Evolutionary conservation across 1,140 invertebrate species (phyloP), one percentile per base, ranked within the genome.

Genomic region (Medauroidea extradentata): DNA sequence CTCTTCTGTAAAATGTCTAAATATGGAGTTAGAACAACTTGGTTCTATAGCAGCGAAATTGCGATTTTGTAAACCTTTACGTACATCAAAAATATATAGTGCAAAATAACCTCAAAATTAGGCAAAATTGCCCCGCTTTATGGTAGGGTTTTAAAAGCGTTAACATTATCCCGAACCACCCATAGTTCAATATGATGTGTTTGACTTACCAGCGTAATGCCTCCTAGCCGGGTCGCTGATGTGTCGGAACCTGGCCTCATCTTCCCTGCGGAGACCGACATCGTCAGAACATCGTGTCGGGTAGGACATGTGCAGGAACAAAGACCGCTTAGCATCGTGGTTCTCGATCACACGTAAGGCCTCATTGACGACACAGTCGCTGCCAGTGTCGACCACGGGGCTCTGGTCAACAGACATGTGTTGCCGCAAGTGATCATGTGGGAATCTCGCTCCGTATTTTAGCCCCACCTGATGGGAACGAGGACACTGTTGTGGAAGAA

Each of bases 291-390:
- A 92, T 0, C 87, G 85, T 0, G 92, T 91, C 42, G 90, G 79
- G 70, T 94, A 90, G 0, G 85, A 81, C 24, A 96, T 61, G 62
- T 90, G 85, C 14, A 96, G 71, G 67, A 94, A 94, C 54, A 95
- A 70, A 0, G 91, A 89, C 18, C 77, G 63, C n/a, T 60, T 64
- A 8, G 59, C 63, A 39, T 87, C 70, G 63, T 93, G 89, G 1
- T 78, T 67, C 9, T 80, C 69, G 27, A 94, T 91, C 0, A 91
- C 67, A 43, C 77, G 63, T n/a, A 85, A 74, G 0, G 90, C 84
- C 73, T 89, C 84, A 5, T 84, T 70, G 0, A 90, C 90, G 53
- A 93, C 84, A 7, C 92, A 68, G 65, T 91, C 86, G 0, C 91
- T 92, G 1, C 89, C 81, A 69, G 93, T 93, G 65, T 83, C 78